phyloP scores from a whole-genome alignment of 2,797 vertebrate species.

The Poliocrania exsul region DNA sequence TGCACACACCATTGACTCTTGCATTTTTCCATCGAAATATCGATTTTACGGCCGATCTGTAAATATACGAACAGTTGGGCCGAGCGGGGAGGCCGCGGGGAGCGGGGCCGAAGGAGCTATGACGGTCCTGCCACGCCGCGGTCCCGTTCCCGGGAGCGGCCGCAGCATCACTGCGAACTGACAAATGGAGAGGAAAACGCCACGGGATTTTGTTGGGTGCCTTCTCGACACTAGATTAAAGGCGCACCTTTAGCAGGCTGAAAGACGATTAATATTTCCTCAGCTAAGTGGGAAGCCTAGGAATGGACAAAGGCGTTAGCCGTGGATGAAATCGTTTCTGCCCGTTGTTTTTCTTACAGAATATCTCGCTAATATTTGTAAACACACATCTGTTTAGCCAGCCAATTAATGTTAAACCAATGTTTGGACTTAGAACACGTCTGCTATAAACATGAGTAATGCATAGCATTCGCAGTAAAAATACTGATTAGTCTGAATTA shows the following conservation, averaged over 20 bases:
- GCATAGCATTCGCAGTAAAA: slow-evolving; percentile 77
- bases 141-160: background rate
- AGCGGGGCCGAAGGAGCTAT: background rate
- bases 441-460: slow-evolving; percentile 84
- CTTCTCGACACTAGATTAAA: background rate
- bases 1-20: slow-evolving; percentile 81
- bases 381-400: slow-evolving; percentile 78
- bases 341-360: slow-evolving; percentile 30
- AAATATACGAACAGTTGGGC: slow-evolving; percentile 72
- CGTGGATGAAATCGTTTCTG: slow-evolving; percentile 25
- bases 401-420: slow-evolving; percentile 82
- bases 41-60: slow-evolving; percentile 81
- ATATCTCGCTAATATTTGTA: slow-evolving; percentile 60
- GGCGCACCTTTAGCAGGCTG: background rate
- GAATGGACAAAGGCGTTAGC: slow-evolving; percentile 9
- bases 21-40: slow-evolving; percentile 82
- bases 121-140: background rate
- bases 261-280: slow-evolving; percentile 25
- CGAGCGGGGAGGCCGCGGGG: background rate
- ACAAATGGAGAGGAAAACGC: background rate
- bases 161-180: background rate
- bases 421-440: slow-evolving; percentile 75
- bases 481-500: slow-evolving; percentile 83
- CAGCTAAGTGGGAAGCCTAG: background rate
- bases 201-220: background rate